These are phyloP conservation scores for Gibbula magus DNA, from an alignment of 2,888 invertebrate species.

Conservation along the genomic window DNA sequence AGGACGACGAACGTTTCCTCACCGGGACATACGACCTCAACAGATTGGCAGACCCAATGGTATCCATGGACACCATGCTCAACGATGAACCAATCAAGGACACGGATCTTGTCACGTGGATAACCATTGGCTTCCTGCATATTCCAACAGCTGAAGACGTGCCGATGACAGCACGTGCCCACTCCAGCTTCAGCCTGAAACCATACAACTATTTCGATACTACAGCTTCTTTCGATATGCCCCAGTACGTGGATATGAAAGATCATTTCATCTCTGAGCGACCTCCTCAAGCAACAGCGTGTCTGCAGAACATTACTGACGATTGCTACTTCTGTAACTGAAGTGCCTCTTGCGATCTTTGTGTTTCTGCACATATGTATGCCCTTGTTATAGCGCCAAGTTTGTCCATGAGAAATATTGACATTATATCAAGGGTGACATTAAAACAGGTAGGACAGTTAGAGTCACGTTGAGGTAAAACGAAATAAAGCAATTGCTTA, in stretches of 20 bases:
- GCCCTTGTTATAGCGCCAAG: too few species aligned
- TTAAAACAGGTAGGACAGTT: too few species aligned
- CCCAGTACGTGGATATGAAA: conserved; percentile 41
- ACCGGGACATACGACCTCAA: conserved; percentile 44
- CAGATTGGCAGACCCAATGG: conserved; percentile 41
- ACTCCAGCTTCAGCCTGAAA: conserved; percentile 48
- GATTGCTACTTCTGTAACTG: conserved; percentile 14
- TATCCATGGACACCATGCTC: conserved; percentile 42
- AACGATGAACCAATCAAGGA: conserved; percentile 51
- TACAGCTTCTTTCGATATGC: conserved; percentile 55
- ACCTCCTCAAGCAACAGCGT: conserved; percentile 40
- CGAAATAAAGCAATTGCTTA: too few species aligned
- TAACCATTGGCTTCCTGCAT: conserved; percentile 54
- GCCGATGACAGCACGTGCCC: conserved; percentile 54
- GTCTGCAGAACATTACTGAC: conserved; percentile 30
- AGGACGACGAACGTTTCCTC: conserved; percentile 47
- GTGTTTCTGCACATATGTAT: too few species aligned
- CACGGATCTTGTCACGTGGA: conserved; percentile 54
- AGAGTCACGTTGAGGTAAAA: too few species aligned
- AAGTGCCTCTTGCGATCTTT: not conserved
- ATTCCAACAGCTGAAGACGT: conserved; percentile 57
- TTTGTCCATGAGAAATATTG: too few species aligned
- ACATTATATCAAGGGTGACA: too few species aligned
- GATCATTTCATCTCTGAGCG: conserved; percentile 33
- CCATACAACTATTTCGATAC: conserved; percentile 58